A percentile compares a stretch with the other conserved stretches of the same genome.
These are phyloP conservation scores for Rhea pennata DNA, from an alignment of 2,113 vertebrate genomes.

Conservation along the genomic window DNA sequence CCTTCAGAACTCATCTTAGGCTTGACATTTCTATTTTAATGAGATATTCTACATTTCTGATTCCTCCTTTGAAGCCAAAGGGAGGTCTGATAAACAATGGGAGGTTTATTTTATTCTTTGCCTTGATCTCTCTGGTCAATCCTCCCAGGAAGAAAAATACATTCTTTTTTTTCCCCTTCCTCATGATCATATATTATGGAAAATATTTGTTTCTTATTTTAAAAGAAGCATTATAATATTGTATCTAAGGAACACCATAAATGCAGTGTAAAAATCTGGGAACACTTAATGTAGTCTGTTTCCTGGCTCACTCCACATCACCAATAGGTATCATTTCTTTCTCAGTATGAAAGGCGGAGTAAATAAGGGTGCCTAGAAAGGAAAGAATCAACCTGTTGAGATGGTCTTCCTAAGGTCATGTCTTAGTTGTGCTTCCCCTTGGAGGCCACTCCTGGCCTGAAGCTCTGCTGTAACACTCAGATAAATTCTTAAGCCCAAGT, in stretches of 20 bases:
- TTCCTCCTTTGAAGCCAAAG: constrained; percentile 2
- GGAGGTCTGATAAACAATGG: background rate
- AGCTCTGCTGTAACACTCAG: background rate
- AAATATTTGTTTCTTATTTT: background rate
- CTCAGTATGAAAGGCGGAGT: background rate
- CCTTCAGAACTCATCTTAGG: constrained; percentile 37
- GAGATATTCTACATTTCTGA: constrained; percentile 1
- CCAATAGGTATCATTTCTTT: background rate
- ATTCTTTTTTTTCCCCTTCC: background rate
- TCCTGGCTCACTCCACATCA: background rate
- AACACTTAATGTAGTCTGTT: background rate
- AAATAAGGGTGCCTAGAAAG: background rate
- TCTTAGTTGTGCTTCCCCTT: background rate
- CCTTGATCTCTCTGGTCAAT: background rate
- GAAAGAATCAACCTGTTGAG: background rate
- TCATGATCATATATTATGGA: background rate
- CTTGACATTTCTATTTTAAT: constrained; percentile 63
- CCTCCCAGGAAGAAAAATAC: background rate
- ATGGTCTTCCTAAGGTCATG: background rate
- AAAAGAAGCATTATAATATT: background rate
- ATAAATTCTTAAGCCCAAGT: background rate
- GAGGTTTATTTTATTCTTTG: background rate
- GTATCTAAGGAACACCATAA: background rate
- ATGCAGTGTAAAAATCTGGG: background rate
- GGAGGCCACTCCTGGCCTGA: background rate